Evolutionary conservation across 2,113 vertebrate species (phyloP), one percentile per base, ranked within the genome.

Genomic region (Ammodytes marinus): DNA sequence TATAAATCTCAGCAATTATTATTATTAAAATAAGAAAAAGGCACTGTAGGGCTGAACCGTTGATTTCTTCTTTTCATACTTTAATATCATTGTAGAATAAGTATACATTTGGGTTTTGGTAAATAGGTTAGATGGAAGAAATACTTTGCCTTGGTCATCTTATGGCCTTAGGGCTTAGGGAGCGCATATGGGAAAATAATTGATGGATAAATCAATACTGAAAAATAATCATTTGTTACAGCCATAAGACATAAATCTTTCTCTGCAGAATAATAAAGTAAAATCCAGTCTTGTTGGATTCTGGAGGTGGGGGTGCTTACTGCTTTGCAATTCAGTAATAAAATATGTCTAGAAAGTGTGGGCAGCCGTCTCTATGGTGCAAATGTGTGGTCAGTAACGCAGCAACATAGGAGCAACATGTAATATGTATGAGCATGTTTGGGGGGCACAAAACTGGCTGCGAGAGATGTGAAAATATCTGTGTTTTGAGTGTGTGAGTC

Each of bases 341-440:
- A 46, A 65, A 74, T 75, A 55, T 72, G 74, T 79, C 59, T 45
- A 40, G 46, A 55, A 61, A 58, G 55, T 46, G 55, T 15, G 53
- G 3, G 12, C 17, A 45, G 53, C 65, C 8, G 58, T 67, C 63
- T 13, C 7, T 57, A 60, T n/a, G 2, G 76, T 79, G 55, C 35
- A 5, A 66, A 40, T 40, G 82, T 19, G 46, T 69, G 83, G 83
- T 74, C 87, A 86, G 76, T 77, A 84, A 59, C 79, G 63, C 60
- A 2, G 53, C 69, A 82, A 80, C 66, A 76, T 79, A 57, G 77
- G 74, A 89, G 88, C 79, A 73, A 73, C 72, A 89, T 90, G 76
- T 86, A 84, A 79, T 81, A 89, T 88, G 75, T 43, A 86, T 90
- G 80, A 87, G 72, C 52, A 12, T 83, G 82, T 84, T 86, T 89